A percentile compares a stretch with the other conserved stretches of the same genome.
These are phyloP conservation scores for Geodia barretti DNA, from an alignment of 37 sponge, comb jelly and placozoan genomes.

Conservation along the genomic window DNA sequence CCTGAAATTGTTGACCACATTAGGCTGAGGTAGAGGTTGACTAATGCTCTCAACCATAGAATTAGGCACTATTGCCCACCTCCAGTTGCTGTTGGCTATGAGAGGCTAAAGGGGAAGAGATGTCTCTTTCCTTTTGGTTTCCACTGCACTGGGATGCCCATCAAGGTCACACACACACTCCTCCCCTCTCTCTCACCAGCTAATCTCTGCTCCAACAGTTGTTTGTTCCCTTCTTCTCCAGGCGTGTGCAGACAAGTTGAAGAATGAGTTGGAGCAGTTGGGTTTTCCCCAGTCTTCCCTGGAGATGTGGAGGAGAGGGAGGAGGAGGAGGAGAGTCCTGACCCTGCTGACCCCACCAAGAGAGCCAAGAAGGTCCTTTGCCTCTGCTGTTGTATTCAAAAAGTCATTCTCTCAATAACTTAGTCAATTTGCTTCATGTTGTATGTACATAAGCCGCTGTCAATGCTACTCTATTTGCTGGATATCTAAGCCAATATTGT, in stretches of 20 bases:
- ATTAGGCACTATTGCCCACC: not conserved
- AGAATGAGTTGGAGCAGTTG: slow-evolving; percentile 88
- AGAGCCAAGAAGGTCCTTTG: slow-evolving; percentile 58
- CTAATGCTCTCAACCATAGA: not conserved
- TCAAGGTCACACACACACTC: slow-evolving; percentile 60
- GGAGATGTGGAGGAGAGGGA: slow-evolving; percentile 27
- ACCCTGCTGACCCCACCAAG: slow-evolving; percentile 52
- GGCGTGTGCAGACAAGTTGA: slow-evolving; percentile 98
- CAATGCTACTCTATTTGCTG: too few relatives aligned
- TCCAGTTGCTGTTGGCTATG: slow-evolving; percentile 95
- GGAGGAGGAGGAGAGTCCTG: slow-evolving; percentile 24
- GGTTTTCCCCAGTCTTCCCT: slow-evolving; percentile 92
- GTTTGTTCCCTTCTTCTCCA: not conserved
- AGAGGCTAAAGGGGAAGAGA: slow-evolving; percentile 93
- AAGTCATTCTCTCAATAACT: too few relatives aligned
- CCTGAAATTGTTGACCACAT: not conserved
- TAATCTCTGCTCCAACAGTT: not conserved
- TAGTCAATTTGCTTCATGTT: too few relatives aligned
- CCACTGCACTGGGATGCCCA: slow-evolving; percentile 99
- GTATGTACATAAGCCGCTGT: too few relatives aligned
- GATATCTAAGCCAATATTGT: too few relatives aligned
- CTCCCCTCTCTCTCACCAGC: not conserved
- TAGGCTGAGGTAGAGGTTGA: slow-evolving; percentile 35
- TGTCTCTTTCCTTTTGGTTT: slow-evolving; percentile 99
- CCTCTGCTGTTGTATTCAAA: not conserved